Conservation (phyloP, 2,888 invertebrate species). For the Beris chalybata region DNA sequence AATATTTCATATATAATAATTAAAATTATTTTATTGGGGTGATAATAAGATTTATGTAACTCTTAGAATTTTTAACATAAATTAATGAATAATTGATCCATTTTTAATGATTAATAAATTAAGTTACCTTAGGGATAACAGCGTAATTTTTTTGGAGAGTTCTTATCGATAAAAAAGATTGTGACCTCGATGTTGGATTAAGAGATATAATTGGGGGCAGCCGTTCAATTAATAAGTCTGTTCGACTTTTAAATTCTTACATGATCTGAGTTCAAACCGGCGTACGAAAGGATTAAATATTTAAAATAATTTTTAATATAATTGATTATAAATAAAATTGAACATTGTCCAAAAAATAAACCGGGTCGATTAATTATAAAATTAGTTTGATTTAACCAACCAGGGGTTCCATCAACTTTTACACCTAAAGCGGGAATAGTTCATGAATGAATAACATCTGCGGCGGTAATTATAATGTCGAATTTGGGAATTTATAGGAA, state of each 20-base stretch:
- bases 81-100: conserved; percentile 61
- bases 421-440: no score
- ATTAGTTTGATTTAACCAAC: no score
- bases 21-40: conserved; percentile 65
- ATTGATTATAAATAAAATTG: conserved; percentile 43
- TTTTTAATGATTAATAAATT: conserved; percentile 64
- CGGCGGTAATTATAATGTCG: no score
- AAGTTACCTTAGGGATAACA: conserved; percentile 86
- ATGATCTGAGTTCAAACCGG: conserved; percentile 63
- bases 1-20: conserved; percentile 47
- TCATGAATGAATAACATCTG: no score
- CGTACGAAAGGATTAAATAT: conserved; percentile 56
- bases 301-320: conserved; percentile 52
- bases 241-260: not conserved
- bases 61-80: conserved; percentile 58
- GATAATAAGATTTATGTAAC: conserved; percentile 64
- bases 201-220: no score
- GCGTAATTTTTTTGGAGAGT: conserved; percentile 77
- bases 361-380: no score
- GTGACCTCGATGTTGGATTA: no score
- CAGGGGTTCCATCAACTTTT: no score
- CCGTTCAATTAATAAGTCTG: conserved; percentile 44
- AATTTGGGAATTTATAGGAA: no score
- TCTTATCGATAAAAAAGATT: conserved; percentile 64
- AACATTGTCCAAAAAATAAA: no score